Percentiles rank a stretch among this genome's conserved stretches.
phyloP scores from a whole-genome alignment of 2,888 invertebrate genomes.

The Polyommatus icarus region DNA sequence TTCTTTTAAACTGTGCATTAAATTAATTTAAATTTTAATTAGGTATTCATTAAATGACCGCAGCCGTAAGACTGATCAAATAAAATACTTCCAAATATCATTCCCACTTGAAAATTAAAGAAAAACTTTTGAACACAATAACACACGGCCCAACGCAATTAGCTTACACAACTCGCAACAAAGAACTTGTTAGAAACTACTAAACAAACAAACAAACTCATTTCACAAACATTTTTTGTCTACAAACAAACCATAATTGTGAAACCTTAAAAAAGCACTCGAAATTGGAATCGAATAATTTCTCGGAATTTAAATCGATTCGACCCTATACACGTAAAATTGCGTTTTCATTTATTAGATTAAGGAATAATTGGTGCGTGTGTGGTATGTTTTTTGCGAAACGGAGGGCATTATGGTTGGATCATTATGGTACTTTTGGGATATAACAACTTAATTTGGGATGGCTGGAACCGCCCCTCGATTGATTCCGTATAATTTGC shows the following conservation, averaged over 20 bases:
- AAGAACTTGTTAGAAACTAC: conserved; percentile 39
- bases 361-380: conserved; percentile 66
- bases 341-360: conserved; percentile 66
- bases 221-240: conserved; percentile 39
- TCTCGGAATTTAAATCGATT: conserved; percentile 51
- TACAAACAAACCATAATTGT: conserved; percentile 40
- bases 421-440: conserved; percentile 67
- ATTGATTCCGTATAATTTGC: conserved; percentile 76
- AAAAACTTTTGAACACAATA: conserved; percentile 30
- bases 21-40: background rate
- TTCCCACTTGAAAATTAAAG: conserved; percentile 18
- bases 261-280: conserved; percentile 35
- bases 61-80: background rate
- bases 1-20: background rate
- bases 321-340: conserved; percentile 59
- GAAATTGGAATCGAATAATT: conserved; percentile 42
- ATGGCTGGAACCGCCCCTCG: conserved; percentile 73
- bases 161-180: conserved; percentile 35
- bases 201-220: conserved; percentile 36
- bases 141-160: conserved; percentile 25
- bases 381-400: conserved; percentile 71
- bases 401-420: conserved; percentile 61
- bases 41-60: background rate
- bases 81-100: background rate
- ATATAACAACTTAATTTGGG: conserved; percentile 76